These are phyloP conservation scores for Euwallacea fornicatus DNA, from an alignment of 1,140 invertebrate genomes.

Conservation along the genomic window DNA sequence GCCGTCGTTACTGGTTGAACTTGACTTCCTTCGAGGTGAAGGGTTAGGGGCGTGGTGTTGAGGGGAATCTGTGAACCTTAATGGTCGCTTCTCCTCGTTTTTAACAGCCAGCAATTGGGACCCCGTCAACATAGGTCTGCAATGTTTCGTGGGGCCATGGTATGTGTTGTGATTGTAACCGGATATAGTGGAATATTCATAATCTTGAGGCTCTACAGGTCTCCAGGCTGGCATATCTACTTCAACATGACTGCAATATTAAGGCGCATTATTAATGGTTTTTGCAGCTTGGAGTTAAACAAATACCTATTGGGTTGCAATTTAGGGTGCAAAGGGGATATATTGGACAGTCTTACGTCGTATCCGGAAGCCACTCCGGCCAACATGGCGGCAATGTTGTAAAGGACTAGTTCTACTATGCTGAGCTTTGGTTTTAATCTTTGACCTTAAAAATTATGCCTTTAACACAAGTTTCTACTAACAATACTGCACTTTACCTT, in stretches of 20 bases:
- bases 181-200: constrained; percentile 61
- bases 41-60: constrained; percentile 72
- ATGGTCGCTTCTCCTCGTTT: constrained; percentile 63
- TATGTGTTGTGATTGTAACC: constrained; percentile 86
- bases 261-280: neutral
- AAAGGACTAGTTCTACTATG: constrained; percentile 80
- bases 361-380: constrained; percentile 88
- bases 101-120: constrained; percentile 54
- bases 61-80: constrained; percentile 77
- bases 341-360: constrained; percentile 85
- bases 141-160: constrained; percentile 80
- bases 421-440: constrained; percentile 69
- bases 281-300: neutral
- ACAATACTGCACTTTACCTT: constrained; percentile 54
- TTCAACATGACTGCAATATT: constrained; percentile 45
- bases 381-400: constrained; percentile 87
- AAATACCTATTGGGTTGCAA: constrained; percentile 66
- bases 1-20: constrained; percentile 64
- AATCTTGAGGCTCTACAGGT: constrained; percentile 50
- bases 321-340: constrained; percentile 79
- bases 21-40: constrained; percentile 69
- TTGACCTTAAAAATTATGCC: constrained; percentile 51
- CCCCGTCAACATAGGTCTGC: constrained; percentile 66
- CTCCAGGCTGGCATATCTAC: constrained; percentile 48
- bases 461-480: neutral